phyloP scores from a whole-genome alignment of 2,797 vertebrate genomes.

The Pseudochirops corinnae region DNA sequence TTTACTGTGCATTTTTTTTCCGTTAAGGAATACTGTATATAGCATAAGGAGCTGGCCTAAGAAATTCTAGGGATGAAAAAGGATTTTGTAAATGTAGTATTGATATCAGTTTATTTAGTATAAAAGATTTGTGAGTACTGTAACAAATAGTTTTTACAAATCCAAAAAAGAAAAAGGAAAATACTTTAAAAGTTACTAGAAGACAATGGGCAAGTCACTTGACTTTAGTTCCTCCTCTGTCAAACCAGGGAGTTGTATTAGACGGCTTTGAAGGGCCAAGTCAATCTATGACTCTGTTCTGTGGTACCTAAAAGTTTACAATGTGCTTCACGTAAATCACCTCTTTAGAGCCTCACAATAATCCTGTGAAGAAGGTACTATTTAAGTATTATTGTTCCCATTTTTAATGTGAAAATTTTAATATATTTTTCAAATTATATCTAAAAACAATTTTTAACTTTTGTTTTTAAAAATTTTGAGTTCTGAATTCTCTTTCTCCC shows the following conservation, averaged over 20 bases:
- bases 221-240: not conserved
- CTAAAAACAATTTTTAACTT: not conserved
- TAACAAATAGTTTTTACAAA: slow-evolving; percentile 97
- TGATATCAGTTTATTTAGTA: slow-evolving; percentile 92
- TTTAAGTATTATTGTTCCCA: not conserved
- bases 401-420: not conserved
- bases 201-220: not conserved
- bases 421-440: not conserved
- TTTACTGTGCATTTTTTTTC: slow-evolving; percentile 77
- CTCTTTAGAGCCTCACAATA: not conserved
- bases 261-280: not conserved
- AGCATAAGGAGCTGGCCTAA: slow-evolving; percentile 79
- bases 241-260: not conserved
- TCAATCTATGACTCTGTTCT: not conserved
- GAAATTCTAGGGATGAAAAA: slow-evolving; percentile 88
- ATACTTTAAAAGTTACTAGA: not conserved
- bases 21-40: slow-evolving; percentile 71
- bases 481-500: not conserved
- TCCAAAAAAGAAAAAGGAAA: slow-evolving; percentile 80
- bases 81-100: slow-evolving; percentile 90
- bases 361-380: not conserved
- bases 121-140: slow-evolving; percentile 90
- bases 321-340: not conserved
- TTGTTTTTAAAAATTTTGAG: not conserved
- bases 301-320: not conserved